Percentiles rank a stretch among this genome's conserved stretches.
phyloP scores from a whole-genome alignment of 2,797 vertebrate genomes.

The Octomys mimax region DNA sequence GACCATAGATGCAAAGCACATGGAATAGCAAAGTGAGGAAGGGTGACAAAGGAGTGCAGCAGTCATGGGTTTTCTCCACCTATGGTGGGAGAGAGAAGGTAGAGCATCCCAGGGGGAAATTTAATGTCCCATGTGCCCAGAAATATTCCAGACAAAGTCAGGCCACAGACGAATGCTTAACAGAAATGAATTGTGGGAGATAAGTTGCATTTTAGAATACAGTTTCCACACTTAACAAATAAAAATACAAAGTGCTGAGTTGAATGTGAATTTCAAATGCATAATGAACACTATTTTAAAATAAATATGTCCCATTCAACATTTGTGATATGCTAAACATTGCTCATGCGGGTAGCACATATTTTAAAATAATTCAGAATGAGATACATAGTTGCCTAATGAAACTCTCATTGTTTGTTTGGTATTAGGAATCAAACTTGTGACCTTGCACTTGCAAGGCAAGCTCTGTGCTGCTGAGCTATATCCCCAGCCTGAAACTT shows the following conservation, averaged over 20 bases:
- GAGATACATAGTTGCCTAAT: not conserved
- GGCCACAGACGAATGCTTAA: not conserved
- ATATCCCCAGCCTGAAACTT: not conserved
- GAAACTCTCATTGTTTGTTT: not conserved
- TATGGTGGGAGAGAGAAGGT: not conserved
- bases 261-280: slow-evolving; percentile 47
- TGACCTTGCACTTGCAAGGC: too few species aligned
- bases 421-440: too few species aligned
- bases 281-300: not conserved
- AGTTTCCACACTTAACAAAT: not conserved
- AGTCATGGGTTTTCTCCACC: not conserved
- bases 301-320: not conserved
- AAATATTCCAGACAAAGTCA: not conserved
- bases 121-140: not conserved
- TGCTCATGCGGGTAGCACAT: not conserved
- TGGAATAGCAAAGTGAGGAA: not conserved
- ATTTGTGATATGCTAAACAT: not conserved
- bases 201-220: not conserved
- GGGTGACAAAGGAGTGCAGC: not conserved
- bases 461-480: too few species aligned
- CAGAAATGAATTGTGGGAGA: not conserved
- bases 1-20: not conserved
- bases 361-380: slow-evolving; percentile 24
- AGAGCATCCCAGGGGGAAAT: not conserved
- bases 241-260: slow-evolving; percentile 16